A percentile compares a stretch with the other conserved stretches of the same genome.
phyloP scores from a whole-genome alignment of 2,888 invertebrate genomes.

The Leptura quadrifasciata region DNA sequence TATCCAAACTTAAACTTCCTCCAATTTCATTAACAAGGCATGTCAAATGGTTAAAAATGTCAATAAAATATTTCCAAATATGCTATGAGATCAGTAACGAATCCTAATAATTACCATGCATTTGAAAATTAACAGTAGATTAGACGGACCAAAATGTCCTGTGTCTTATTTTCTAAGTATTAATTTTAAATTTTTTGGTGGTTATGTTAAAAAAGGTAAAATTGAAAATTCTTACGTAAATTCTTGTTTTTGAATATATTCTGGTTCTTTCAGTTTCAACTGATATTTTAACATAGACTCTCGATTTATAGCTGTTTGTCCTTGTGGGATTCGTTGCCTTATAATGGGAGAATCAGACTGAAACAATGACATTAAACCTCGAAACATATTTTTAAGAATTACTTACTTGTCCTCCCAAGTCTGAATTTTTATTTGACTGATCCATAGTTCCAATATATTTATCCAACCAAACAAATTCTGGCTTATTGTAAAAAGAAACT shows the following conservation, averaged over 20 bases:
- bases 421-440: slow-evolving; percentile 65
- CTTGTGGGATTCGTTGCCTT: slow-evolving; percentile 77
- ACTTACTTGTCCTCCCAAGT: slow-evolving; percentile 66
- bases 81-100: background rate
- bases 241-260: slow-evolving; percentile 81
- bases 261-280: slow-evolving; percentile 85
- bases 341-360: slow-evolving; percentile 77
- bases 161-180: background rate
- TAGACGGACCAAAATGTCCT: background rate
- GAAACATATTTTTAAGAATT: slow-evolving; percentile 10
- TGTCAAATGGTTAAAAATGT: background rate
- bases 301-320: slow-evolving; percentile 75
- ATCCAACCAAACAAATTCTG: slow-evolving; percentile 78
- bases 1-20: too few relatives aligned
- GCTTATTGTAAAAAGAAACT: slow-evolving; percentile 64
- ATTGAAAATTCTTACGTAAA: slow-evolving; percentile 75
- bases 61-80: background rate
- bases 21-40: too few relatives aligned
- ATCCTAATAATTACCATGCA: background rate
- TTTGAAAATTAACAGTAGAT: background rate
- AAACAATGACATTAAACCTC: slow-evolving; percentile 41
- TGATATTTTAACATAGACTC: slow-evolving; percentile 87
- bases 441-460: slow-evolving; percentile 75
- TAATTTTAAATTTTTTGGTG: background rate
- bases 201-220: background rate